Percentiles rank a stretch among this genome's conserved stretches.
Evolutionary conservation across 2,888 invertebrate species (phyloP).

Genomic region (Drosophila gaucha): DNA sequence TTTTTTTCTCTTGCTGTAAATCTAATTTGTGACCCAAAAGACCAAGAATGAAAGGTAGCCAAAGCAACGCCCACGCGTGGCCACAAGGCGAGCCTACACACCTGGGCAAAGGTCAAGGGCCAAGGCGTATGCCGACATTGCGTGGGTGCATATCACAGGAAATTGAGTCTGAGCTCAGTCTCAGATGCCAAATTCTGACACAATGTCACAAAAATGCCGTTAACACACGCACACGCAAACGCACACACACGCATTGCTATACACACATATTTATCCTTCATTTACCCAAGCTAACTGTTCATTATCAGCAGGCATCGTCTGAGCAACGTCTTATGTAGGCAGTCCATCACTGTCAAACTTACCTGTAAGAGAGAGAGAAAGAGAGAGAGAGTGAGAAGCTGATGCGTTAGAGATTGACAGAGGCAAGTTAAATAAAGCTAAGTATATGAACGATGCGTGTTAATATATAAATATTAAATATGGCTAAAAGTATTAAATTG

Average conservation of each 20-base stretch:
- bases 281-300: conserved; percentile 19
- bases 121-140: conserved; percentile 24
- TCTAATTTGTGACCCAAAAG: conserved; percentile 53
- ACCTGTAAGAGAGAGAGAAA: conserved; percentile 55
- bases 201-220: conserved; percentile 12
- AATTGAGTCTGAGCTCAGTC: neutral
- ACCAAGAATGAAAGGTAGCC: conserved; percentile 12
- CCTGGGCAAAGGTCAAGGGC: conserved; percentile 5
- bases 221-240: conserved; percentile 8
- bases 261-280: neutral
- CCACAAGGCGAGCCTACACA: neutral
- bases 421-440: conserved; percentile 35
- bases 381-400: conserved; percentile 10
- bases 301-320: conserved; percentile 27
- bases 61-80: conserved; percentile 16
- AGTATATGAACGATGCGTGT: conserved; percentile 19
- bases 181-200: conserved; percentile 17
- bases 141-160: conserved; percentile 18
- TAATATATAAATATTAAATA: conserved; percentile 34
- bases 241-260: conserved; percentile 24
- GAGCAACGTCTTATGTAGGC: conserved; percentile 39
- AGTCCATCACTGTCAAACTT: conserved; percentile 78
- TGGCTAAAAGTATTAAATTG: neutral
- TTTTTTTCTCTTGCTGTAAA: conserved; percentile 37
- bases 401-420: conserved; percentile 23